Evolutionary conservation across 2,797 vertebrate genomes (phyloP).

Genomic region (Adrianichthys oophorus): DNA sequence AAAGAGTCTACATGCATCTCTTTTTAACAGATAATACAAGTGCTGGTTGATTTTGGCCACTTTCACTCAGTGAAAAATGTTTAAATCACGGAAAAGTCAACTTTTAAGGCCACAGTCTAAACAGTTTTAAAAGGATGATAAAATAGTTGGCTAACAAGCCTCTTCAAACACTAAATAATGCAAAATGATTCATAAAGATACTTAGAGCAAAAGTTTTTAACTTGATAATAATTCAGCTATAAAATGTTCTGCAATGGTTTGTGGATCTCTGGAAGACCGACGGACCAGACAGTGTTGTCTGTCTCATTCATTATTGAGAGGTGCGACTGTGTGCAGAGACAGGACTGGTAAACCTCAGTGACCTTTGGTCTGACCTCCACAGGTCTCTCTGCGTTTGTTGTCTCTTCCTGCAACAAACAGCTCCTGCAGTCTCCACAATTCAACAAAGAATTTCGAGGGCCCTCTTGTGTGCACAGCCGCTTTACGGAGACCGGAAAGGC

Average conservation of each 20-base stretch:
- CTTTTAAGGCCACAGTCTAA: no score
- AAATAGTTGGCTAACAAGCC: no score
- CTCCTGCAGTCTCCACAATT: constrained; percentile 30
- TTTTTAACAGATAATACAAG: neutral
- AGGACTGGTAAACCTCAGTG: constrained; percentile 58
- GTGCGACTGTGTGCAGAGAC: constrained; percentile 36
- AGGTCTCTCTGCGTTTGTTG: constrained; percentile 21
- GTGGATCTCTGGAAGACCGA: constrained; percentile 31
- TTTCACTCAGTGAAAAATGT: no score
- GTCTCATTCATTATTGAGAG: constrained; percentile 48
- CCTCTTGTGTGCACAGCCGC: constrained; percentile 34
- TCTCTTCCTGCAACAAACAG: constrained; percentile 36
- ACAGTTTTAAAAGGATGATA: no score
- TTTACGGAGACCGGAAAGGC: constrained; percentile 26
- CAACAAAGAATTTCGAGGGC: constrained; percentile 42
- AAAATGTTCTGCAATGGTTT: neutral
- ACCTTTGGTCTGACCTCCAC: constrained; percentile 47
- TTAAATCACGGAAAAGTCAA: no score
- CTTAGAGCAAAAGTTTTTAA: no score
- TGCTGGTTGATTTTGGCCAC: neutral
- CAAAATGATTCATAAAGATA: no score
- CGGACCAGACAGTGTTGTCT: constrained; percentile 40
- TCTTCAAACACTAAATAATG: no score
- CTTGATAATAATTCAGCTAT: no score
- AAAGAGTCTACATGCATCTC: neutral